Evolutionary conservation across 35 echinoderm and acorn worm species (phyloP), one percentile per base, ranked within the genome.

Genomic region (Heliocidaris tuberculata): DNA sequence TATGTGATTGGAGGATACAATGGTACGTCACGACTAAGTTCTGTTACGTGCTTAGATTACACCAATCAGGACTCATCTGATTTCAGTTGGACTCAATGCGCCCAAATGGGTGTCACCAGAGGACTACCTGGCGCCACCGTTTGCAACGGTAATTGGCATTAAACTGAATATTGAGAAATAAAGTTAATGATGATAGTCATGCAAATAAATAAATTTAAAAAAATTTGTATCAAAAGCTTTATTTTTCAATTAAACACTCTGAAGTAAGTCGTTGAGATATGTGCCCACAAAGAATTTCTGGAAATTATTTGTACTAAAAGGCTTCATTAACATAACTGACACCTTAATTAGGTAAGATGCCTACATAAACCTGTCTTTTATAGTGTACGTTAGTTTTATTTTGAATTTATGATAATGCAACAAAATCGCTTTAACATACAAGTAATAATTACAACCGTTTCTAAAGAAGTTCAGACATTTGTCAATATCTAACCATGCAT

Each of bases 1-100:
- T 97, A 97, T 85, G 93, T 86, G 59, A 95, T 97, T 88, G 96
- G 96, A 9, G 96, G 96, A 49, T 97, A 95, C 60, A 95, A 97
- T 95, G 96, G 96, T 60, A 94, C 86, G n/a, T 94, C 96, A 94
- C 93, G 96, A 90, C 92, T 97, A 47, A 97, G 90, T 90, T 85
- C 87, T 48, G 96, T 97, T 29, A 95, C 95, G 88, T 97, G 86
- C 87, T 88, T 97, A 54, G 89, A 92, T 31, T 96, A 31, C 54
- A 50, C 90, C 92, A 86, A 93, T 52, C 90, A 70, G 35, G 90
- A 52, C 30, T 29, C 60, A 11, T 50, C 91, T 13, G 92, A 94
- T 54, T 96, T 52, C 48, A 56, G 47, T 48, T 97, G 96, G 96
- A 94, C 21, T 6, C 60, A 50, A 2, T 21, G 95, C 2, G 92